A percentile compares a stretch with the other conserved stretches of the same genome.
These are phyloP conservation scores for Heterotilapia buettikoferi DNA, from an alignment of 2,113 vertebrate genomes.

Conservation along the genomic window DNA sequence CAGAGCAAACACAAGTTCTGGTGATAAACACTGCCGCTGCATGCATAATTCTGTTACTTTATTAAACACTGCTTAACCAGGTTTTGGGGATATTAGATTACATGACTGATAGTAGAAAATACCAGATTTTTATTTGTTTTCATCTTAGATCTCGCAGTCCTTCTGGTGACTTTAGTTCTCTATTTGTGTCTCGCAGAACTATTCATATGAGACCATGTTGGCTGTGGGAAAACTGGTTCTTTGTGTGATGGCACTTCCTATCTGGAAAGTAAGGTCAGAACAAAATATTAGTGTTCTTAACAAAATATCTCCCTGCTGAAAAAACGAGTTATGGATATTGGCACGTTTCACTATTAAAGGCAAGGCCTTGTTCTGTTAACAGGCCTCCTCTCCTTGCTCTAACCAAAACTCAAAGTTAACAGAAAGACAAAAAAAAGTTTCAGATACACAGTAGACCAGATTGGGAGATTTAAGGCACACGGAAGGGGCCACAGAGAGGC, in stretches of 20 bases:
- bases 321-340: constrained; percentile 40
- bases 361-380: neutral
- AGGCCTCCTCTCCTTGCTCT: neutral
- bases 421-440: neutral
- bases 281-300: constrained; percentile 36
- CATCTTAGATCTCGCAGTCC: neutral
- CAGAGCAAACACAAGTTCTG: constrained; percentile 5
- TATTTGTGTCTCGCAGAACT: neutral
- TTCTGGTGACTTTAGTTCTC: neutral
- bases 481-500: constrained; percentile 1
- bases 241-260: constrained; percentile 29
- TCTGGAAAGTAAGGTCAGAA: constrained; percentile 17
- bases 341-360: constrained; percentile 16
- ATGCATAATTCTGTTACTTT: constrained; percentile 24
- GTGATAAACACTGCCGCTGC: constrained; percentile 17
- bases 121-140: constrained; percentile 19
- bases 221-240: constrained; percentile 13
- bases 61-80: constrained; percentile 45
- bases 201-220: neutral
- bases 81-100: constrained; percentile 23
- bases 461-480: neutral
- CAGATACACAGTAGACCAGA: neutral
- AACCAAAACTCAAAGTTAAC: neutral
- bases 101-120: constrained; percentile 16
- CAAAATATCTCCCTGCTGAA: constrained; percentile 40